Percentiles rank a stretch among this genome's conserved stretches.
Conservation (phyloP, 2,113 vertebrate species). For the Acrocephalus kingi region DNA sequence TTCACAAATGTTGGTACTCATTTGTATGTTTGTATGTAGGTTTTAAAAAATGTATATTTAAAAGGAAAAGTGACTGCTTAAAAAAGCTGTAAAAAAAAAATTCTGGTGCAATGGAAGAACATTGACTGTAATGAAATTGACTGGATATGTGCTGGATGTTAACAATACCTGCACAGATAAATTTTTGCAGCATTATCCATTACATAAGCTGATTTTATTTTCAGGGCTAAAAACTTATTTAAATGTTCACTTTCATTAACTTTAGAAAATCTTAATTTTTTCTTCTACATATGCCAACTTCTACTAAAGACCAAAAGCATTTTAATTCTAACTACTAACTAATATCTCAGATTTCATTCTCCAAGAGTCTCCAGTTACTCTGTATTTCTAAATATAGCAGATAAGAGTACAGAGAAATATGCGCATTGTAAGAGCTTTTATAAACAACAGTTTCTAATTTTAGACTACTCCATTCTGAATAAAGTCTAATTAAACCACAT, state of each 20-base stretch:
- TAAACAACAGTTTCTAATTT: conserved; percentile 61
- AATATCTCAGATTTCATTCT: background rate
- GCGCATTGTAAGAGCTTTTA: conserved; percentile 48
- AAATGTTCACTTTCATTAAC: background rate
- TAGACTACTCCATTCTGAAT: conserved; percentile 37
- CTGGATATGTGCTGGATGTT: background rate
- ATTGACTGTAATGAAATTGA: accelerated
- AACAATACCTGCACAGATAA: background rate
- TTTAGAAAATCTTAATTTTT: background rate
- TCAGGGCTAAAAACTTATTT: background rate
- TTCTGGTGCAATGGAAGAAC: background rate
- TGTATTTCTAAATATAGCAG: conserved; percentile 39
- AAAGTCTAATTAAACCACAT: conserved; percentile 48
- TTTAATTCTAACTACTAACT: background rate
- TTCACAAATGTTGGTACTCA: background rate
- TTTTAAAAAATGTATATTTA: background rate
- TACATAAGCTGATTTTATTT: background rate
- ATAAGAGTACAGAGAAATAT: conserved; percentile 16
- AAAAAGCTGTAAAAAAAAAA: too few species aligned
- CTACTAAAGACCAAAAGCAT: background rate
- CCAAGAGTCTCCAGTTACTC: background rate
- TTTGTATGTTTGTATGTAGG: background rate
- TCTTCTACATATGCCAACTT: background rate
- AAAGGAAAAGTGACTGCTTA: background rate
- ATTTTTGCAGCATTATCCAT: background rate